Base-by-base conservation (phyloP, 2,888 invertebrate genomes). In the Podotricha telesiphe region DNA sequence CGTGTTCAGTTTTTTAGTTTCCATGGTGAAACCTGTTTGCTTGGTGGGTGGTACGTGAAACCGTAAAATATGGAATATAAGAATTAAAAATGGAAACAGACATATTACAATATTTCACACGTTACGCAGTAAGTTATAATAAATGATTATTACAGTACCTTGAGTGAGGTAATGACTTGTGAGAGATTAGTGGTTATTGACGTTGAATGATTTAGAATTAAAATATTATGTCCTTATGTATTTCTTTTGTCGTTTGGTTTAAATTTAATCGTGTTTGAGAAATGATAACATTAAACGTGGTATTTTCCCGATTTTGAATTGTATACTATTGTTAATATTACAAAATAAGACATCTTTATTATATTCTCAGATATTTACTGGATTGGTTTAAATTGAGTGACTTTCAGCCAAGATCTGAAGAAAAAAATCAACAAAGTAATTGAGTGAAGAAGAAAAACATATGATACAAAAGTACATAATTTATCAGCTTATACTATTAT, bases 111-210 rank as follows among this genome's bases (percentile, higher is more conserved):
- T 85, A 83, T 84, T 82, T 84, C 79, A 82, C 72, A 71, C 69
- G 51, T 68, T 72, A 62, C 75, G 75, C 80, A 75, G 70, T 76
- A 76, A 76, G 79, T 76, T 78, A 77, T 86, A 81, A 87, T 85
- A 86, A 86, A 87, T 88, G 86, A 86, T 83, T 80, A 82, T 82
- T 82, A 81, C 78, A 56, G 70, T 70, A 70, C 74, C 71, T 76
- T 75, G 73, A 77, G 77, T 74, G 76, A 80, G 77, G 79, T 84
- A 87, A 87, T 87, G 88, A 82, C 75, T 81, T 72, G 82, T 80
- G 72, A 76, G 79, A 80, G 79, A 82, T 82, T 82, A 84, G 80
- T 77, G 66, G 74, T 69, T 75, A 79, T 80, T 79, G 74, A 79
- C 71, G 61, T 47, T 67, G 67, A 67, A 55, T 55, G 67, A 67